These are phyloP conservation scores for Sphinx pinastri DNA, from an alignment of 2,888 invertebrate genomes.

Conservation along the genomic window DNA sequence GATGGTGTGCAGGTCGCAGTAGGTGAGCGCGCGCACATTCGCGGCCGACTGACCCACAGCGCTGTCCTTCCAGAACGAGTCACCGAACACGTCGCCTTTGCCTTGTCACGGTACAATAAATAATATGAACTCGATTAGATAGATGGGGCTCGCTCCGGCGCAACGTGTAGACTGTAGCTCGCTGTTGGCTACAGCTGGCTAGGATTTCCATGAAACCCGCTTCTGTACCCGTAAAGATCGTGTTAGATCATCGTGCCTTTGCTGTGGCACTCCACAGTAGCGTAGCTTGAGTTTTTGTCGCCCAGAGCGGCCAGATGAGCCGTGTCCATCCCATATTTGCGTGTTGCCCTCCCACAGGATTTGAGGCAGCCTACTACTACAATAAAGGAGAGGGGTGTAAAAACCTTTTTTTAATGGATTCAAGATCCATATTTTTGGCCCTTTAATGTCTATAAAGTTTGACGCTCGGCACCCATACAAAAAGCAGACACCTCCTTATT, in stretches of 20 bases:
- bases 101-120: slow-evolving; percentile 79
- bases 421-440: no score
- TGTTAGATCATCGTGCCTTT: neutral
- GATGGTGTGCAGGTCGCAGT: slow-evolving; percentile 99
- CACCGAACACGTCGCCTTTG: slow-evolving; percentile 99
- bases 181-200: neutral
- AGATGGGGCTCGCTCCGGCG: neutral
- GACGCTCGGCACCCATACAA: no score
- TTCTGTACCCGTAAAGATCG: neutral
- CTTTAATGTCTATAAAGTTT: no score
- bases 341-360: no score
- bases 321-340: no score
- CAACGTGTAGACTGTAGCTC: neutral
- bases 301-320: no score
- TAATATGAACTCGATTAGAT: neutral
- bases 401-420: no score
- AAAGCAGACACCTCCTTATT: no score
- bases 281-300: no score
- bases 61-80: slow-evolving; percentile 99
- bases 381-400: no score
- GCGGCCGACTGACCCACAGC: slow-evolving; percentile 99
- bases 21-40: slow-evolving; percentile 99
- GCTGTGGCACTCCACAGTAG: neutral
- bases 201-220: neutral
- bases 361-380: no score